Evolutionary conservation across 2,113 vertebrate genomes (phyloP), one percentile per base, ranked within the genome.

Genomic region (Corythoichthys haematopterus): DNA sequence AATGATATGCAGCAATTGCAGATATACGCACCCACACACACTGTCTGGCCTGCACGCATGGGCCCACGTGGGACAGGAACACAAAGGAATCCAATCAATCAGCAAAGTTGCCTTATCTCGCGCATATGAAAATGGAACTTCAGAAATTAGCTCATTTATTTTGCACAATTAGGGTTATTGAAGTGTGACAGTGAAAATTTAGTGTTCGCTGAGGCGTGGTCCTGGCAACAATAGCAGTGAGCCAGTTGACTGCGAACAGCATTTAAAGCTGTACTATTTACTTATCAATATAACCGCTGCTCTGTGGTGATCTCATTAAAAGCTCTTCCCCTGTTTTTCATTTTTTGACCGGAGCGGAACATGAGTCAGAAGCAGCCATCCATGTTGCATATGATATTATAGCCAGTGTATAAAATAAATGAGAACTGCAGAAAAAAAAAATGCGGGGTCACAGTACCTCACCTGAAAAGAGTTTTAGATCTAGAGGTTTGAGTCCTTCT

Each of bases 101-200:
- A 94, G 91, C 89, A 83, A 84, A 90, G 88, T 88, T 90, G 85
- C 88, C 92, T 96, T 98, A 96, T 98, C 95, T 95, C 87, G 90
- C 89, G 93, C 93, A 92, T 94, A 86, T 86, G 88, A 94, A 94
- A 93, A 93, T 92, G 93, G 91, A 94, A 95, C 94, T 97, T 95
- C 93, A 94, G 95, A 97, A 98, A 98, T 96, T 95, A 97, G 93
- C 94, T 97, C 93, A 96, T 98, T 98, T 95, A 96, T 95, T 96
- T 95, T 95, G 93, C 92, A 98, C 96, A 98, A 98, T 98, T 97
- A 98, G 93, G 95, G 94, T 94, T 98, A 98, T 95, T 97, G 95
- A 93, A 97, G 95, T 96, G 95, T 98, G 95, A 98, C 95, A 95
- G 94, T 93, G 91, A 92, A 95, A 95, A 94, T 96, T 94, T 93